Evolutionary conservation across 2,113 vertebrate species (phyloP).

Genomic region (Mola mola): DNA sequence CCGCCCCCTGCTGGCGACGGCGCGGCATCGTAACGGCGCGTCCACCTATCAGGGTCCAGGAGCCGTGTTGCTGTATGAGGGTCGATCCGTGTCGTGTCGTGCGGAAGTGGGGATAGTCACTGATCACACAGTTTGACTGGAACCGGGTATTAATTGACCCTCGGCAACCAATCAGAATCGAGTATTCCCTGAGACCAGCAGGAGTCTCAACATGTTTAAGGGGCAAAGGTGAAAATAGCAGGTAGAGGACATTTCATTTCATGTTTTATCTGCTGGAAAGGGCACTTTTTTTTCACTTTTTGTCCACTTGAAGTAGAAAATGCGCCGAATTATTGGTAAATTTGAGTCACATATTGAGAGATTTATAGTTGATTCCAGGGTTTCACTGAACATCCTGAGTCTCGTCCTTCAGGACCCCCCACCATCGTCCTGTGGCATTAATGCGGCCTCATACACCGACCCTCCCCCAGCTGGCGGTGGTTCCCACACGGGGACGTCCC

Average conservation of each 20-base stretch:
- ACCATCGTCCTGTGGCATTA: slow-evolving; percentile 32
- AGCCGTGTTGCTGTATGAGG: slow-evolving; percentile 71
- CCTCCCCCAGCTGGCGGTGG: slow-evolving; percentile 48
- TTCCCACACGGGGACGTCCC: slow-evolving; percentile 36
- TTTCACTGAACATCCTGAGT: neutral
- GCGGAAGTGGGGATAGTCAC: neutral
- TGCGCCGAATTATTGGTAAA: too few species aligned
- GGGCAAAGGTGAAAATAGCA: too few species aligned
- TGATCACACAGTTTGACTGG: too few species aligned
- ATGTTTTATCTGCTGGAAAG: too few species aligned
- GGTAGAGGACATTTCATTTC: too few species aligned
- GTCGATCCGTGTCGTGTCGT: slow-evolving; percentile 42
- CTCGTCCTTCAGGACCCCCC: slow-evolving; percentile 1
- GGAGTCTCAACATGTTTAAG: too few species aligned
- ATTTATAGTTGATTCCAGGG: neutral
- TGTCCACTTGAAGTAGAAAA: too few species aligned
- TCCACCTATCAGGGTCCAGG: slow-evolving; percentile 62
- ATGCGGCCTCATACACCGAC: slow-evolving; percentile 42
- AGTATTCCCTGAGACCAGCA: too few species aligned
- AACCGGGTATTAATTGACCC: too few species aligned
- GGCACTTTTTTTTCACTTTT: too few species aligned
- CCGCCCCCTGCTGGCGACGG: slow-evolving; percentile 53
- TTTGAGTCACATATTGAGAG: too few species aligned
- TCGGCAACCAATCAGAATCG: too few species aligned
- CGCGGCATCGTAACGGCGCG: neutral